Conservation (phyloP, 2,888 invertebrate species). For the Piscicola geometra region DNA sequence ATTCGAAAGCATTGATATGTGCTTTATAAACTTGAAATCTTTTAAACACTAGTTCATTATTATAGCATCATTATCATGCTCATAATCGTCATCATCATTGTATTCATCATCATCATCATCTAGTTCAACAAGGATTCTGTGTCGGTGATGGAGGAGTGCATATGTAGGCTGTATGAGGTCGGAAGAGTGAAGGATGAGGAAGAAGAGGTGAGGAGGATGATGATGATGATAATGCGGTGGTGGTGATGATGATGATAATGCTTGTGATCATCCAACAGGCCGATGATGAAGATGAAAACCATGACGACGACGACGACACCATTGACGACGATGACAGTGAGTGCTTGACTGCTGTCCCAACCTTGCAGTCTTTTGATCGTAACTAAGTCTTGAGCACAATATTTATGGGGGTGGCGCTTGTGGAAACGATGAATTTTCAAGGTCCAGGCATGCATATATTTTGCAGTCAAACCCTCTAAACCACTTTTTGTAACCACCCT, state of each 20-base stretch:
- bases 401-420: too few species aligned
- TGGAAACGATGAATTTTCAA: too few species aligned
- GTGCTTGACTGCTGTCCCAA: background rate
- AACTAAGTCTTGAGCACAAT: too few species aligned
- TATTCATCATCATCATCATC: background rate
- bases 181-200: conserved; percentile 80
- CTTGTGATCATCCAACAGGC: conserved; percentile 34
- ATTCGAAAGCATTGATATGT: too few species aligned
- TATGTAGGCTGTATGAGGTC: conserved; percentile 85
- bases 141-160: conserved; percentile 79
- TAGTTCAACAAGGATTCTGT: conserved; percentile 58
- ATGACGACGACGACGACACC: conserved; percentile 46
- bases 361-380: too few species aligned
- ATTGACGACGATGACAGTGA: conserved; percentile 25
- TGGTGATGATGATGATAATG: background rate
- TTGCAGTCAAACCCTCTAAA: too few species aligned
- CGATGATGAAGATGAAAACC: conserved; percentile 46
- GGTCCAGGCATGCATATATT: too few species aligned
- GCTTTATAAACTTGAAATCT: too few species aligned
- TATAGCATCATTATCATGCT: too few species aligned
- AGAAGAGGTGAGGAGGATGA: conserved; percentile 70
- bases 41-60: too few species aligned
- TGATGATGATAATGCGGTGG: background rate
- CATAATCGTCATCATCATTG: background rate
- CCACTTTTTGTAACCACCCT: too few species aligned